Evolutionary conservation across 2,797 vertebrate genomes (phyloP), one percentile per base, ranked within the genome.

Genomic region (Manis pentadactyla): DNA sequence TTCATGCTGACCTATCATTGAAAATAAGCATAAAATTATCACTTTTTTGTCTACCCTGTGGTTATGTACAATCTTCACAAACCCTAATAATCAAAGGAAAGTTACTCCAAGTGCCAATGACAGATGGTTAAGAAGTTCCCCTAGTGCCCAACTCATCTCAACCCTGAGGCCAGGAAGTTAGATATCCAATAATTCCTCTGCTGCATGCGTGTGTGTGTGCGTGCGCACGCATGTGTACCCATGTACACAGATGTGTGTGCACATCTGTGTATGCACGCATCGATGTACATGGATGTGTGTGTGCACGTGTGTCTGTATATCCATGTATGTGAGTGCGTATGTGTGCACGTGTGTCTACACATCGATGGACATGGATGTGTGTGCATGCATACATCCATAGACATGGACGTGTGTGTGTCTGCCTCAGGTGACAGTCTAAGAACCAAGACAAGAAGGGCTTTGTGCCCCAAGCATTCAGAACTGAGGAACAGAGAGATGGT

Each of bases 1-100:
- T 87, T 99, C 99, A 49, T 98, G 99, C 96, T 99, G 99, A 97
- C 99, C 99, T 99, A 93, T 9, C 85, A 75, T 0, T 61, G 68
- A 86, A 85, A 92, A 57, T 27, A 75, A 86, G 31, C 42, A 59
- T 6, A 42, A 75, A 63, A 51, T 63, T 7, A 57, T 3, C 19
- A 55, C n/a, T 18, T 27, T 14, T 93, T 18, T 27, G 15, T 87
- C 34, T 42, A 57, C 46, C 11, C 59, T 27, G 19, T 34, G 5
- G 29, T 49, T 71, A 66, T 37, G 25, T 7, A 42, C 15, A 84
- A 49, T 39, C 79, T 31, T 51, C 68, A 9, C 5, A 53, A 46
- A 29, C 31, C 68, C 77, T 92, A 57, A 78, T 1, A 42, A n/a
- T 55, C 8, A 74, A 25, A 95, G 21, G 11, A 19, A 68, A 90